A percentile compares a stretch with the other conserved stretches of the same genome.
These are phyloP conservation scores for Drosophila nr. medialis DNA, from an alignment of 2,888 invertebrate genomes.

Conservation along the genomic window DNA sequence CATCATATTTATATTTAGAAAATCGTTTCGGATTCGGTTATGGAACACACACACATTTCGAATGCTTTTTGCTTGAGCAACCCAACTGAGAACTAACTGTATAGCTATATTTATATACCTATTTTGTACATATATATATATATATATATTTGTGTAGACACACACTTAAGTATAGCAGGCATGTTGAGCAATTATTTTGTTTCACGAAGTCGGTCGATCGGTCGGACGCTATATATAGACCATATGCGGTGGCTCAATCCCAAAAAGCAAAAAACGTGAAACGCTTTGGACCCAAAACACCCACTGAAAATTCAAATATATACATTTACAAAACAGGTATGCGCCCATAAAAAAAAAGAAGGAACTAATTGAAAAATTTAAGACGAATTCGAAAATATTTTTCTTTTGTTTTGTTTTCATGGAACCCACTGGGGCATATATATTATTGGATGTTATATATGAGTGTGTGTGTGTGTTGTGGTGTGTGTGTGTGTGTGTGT, in stretches of 20 bases:
- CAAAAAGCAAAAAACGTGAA: slow-evolving; percentile 10
- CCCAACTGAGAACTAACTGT: slow-evolving; percentile 23
- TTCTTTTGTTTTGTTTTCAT: slow-evolving; percentile 62
- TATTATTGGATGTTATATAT: slow-evolving; percentile 74
- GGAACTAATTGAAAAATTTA: slow-evolving; percentile 44
- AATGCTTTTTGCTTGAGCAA: slow-evolving; percentile 46
- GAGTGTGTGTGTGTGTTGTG: slow-evolving; percentile 32
- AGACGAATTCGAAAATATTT: slow-evolving; percentile 44
- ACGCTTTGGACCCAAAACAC: slow-evolving; percentile 32
- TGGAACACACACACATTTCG: slow-evolving; percentile 66
- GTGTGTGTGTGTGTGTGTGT: slow-evolving; percentile 15
- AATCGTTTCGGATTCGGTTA: slow-evolving; percentile 62
- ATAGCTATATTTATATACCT: slow-evolving; percentile 14
- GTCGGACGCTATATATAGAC: slow-evolving; percentile 68
- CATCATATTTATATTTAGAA: slow-evolving; percentile 82
- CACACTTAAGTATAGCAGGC: slow-evolving; percentile 31
- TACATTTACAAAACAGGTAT: slow-evolving; percentile 51
- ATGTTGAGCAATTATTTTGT: slow-evolving; percentile 75
- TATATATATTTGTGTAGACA: slow-evolving; percentile 18
- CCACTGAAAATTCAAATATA: slow-evolving; percentile 39
- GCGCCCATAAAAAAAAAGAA: slow-evolving; percentile 22
- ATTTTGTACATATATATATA: slow-evolving; percentile 7
- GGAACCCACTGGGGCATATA: slow-evolving; percentile 80
- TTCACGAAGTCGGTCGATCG: slow-evolving; percentile 72
- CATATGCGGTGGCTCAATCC: slow-evolving; percentile 67